Evolutionary conservation across 2,888 invertebrate species (phyloP), one percentile per base, ranked within the genome.

Genomic region (Thysanoteuthis rhombus): DNA sequence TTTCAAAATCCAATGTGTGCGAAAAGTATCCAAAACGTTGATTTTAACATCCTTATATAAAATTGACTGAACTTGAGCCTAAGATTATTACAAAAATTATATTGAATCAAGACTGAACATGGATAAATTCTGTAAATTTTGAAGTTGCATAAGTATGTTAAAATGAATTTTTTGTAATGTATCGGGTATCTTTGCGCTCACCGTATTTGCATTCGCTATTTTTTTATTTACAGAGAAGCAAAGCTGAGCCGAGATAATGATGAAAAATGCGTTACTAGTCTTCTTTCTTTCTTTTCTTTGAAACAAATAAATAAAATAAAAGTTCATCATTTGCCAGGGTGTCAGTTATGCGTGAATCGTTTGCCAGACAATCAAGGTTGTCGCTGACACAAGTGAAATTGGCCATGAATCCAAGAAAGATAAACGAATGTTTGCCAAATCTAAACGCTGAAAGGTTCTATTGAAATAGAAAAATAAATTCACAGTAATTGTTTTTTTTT

Each of bases 351-450:
- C 75, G 75, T 75, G n/a, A 75, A 25, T 75, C 75, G 75, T 75
- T 36, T 75, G n/a, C 16, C 75, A 75, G 75, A 75, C 75, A 75
- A 75, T 75, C 75, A 75, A 36, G n/a, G n/a, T 25, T 32, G 58
- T 58, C 58, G 58, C 58, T 58, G 4, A 32, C 58, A 58, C 75
- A 75, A n/a, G 75, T 36, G 75, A 75, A 75, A 75, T 75, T 36
- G 75, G n/a, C 36, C 75, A 19, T 75, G 75, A 75, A 75, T 75
- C 19, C 16, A n/a, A n/a, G n/a, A 75, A 75, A 75, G 58, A 25
- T 75, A 75, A 75, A 75, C n/a, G 75, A 75, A n/a, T 75, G 75
- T 75, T 75, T 75, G 75, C 75, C 75, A 75, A 75, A 75, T 75
- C 75, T n/a, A 75, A 75, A 75, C 75, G n/a, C 75, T 75, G 19